Conservation (phyloP, 2,113 vertebrate species). For the Phainopepla nitens region DNA sequence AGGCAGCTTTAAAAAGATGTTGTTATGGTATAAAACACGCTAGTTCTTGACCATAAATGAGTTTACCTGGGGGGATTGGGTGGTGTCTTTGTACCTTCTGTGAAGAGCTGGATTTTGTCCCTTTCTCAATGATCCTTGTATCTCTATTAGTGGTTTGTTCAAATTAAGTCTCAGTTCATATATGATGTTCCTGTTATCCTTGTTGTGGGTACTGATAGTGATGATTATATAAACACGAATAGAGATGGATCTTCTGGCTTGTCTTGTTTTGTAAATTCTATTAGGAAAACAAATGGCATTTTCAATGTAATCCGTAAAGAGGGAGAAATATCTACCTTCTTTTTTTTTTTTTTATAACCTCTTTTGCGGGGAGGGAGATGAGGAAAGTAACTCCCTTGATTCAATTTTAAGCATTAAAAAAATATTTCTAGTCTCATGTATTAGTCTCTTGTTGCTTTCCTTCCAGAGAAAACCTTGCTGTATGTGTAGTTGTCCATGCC, state of each 20-base stretch:
- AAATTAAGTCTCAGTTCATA: background rate
- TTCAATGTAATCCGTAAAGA: background rate
- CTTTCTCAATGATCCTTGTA: background rate
- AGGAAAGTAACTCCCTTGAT: background rate
- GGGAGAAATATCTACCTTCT: background rate
- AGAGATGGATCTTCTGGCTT: background rate
- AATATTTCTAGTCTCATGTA: background rate
- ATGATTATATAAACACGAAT: background rate
- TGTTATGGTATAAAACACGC: background rate
- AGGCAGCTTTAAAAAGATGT: background rate
- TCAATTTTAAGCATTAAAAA: background rate
- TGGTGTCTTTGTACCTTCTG: background rate
- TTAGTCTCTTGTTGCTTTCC: background rate
- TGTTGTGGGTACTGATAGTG: rapidly evolving
- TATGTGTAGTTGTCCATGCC: background rate
- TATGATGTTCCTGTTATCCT: background rate
- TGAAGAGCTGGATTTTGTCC: background rate
- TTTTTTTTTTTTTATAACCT: too few species aligned
- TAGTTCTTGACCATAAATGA: background rate
- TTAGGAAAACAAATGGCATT: background rate
- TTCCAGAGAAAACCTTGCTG: background rate
- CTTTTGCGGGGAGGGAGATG: background rate
- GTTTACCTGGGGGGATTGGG: rapidly evolving
- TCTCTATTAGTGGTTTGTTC: background rate
- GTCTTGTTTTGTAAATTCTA: background rate